Percentiles rank a stretch among this genome's conserved stretches.
Conservation (phyloP, 1,140 invertebrate genomes). For the Bilobella aurantiaca region DNA sequence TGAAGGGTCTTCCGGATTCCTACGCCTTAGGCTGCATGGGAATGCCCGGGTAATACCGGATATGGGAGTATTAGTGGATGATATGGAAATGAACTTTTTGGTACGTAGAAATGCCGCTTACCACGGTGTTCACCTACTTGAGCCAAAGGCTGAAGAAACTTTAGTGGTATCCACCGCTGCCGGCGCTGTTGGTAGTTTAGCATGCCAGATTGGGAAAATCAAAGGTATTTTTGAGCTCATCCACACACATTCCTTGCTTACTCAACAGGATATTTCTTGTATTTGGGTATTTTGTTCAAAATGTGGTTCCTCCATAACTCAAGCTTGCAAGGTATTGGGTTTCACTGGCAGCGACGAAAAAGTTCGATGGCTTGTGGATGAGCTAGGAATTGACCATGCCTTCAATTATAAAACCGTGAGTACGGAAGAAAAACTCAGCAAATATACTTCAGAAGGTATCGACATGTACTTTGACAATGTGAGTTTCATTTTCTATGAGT, state of each 20-base stretch:
- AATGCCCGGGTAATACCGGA: conserved; percentile 48
- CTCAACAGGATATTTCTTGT: neutral
- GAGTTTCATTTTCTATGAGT: no score
- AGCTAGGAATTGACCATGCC: conserved; percentile 44
- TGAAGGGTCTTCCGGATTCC: conserved; percentile 47
- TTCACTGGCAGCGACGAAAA: conserved; percentile 43
- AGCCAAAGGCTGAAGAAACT: conserved; percentile 53
- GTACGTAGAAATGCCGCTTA: conserved; percentile 50
- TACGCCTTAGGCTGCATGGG: conserved; percentile 48
- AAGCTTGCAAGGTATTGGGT: conserved; percentile 42
- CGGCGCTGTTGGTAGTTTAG: conserved; percentile 43
- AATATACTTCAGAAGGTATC: conserved; percentile 42
- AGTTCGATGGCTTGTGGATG: conserved; percentile 41
- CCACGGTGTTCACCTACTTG: conserved; percentile 55
- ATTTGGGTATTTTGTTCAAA: neutral
- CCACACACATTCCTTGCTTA: neutral
- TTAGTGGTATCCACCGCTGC: conserved; percentile 54
- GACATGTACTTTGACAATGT: conserved; percentile 66
- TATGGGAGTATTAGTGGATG: neutral
- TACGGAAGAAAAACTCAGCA: conserved; percentile 37
- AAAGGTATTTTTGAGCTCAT: conserved; percentile 40
- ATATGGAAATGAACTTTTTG: neutral
- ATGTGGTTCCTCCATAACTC: conserved; percentile 27
- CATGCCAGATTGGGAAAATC: conserved; percentile 63
- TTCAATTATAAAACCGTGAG: conserved; percentile 43